phyloP scores from a whole-genome alignment of 2,797 vertebrate genomes.

The Acipenser ruthenus region DNA sequence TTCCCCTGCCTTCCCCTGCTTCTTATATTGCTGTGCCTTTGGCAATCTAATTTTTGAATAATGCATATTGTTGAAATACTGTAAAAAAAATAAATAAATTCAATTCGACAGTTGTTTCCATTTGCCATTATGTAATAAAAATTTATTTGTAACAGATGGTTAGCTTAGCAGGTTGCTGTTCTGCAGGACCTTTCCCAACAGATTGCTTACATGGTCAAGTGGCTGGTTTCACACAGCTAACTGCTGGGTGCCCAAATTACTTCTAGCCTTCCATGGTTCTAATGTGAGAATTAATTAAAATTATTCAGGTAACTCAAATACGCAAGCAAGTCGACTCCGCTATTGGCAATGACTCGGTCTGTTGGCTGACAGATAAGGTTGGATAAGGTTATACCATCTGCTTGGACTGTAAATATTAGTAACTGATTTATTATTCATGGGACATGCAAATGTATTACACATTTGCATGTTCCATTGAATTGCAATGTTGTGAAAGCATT shows the following conservation, averaged over 20 bases:
- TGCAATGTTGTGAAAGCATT: too few species aligned
- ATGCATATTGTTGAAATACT: too few species aligned
- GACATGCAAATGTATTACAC: too few species aligned
- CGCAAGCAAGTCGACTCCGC: constrained; percentile 14
- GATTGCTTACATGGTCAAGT: constrained; percentile 24
- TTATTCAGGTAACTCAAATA: constrained; percentile 28
- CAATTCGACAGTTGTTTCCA: too few species aligned
- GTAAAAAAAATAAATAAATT: too few species aligned
- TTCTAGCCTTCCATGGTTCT: constrained; percentile 14
- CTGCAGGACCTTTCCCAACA: constrained; percentile 22
- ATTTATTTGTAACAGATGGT: constrained; percentile 24
- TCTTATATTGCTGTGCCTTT: too few species aligned
- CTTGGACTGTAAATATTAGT: too few species aligned
- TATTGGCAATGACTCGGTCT: constrained; percentile 20
- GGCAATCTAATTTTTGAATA: too few species aligned
- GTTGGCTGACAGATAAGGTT: neutral
- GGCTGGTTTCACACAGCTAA: constrained; percentile 29
- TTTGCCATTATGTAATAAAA: neutral
- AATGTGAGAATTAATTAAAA: constrained; percentile 31
- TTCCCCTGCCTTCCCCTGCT: too few species aligned
- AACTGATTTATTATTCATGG: too few species aligned
- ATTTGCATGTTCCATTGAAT: too few species aligned
- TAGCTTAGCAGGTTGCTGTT: constrained; percentile 25
- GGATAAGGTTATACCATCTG: too few species aligned
- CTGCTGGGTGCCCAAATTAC: neutral